phyloP scores from a whole-genome alignment of 2,113 vertebrate genomes.

The Glaucidium brasilianum region DNA sequence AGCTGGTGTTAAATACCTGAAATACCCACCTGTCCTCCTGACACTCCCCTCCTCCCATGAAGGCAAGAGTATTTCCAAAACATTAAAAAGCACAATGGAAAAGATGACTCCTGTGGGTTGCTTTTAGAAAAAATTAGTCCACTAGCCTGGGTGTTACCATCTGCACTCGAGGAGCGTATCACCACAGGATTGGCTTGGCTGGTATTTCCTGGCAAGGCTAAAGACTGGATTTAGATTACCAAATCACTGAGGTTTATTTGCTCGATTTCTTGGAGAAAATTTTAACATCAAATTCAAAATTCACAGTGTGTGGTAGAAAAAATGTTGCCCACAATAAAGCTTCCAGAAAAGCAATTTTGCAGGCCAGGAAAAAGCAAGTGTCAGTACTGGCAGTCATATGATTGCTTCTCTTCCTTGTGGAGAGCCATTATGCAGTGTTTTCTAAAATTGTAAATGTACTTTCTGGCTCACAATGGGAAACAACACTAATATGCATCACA shows the following conservation, averaged over 20 bases:
- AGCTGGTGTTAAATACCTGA: background rate
- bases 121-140: background rate
- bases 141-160: background rate
- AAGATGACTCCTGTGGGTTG: background rate
- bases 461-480: conserved; percentile 36
- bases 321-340: background rate
- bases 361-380: background rate
- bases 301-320: background rate
- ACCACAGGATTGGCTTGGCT: background rate
- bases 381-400: background rate
- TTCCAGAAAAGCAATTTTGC: background rate
- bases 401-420: background rate
- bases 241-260: background rate
- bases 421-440: conserved; percentile 31
- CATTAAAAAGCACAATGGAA: background rate
- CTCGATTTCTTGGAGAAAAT: background rate
- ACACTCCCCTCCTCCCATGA: background rate
- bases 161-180: background rate
- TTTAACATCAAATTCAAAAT: background rate
- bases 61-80: background rate
- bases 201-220: background rate
- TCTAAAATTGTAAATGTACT: conserved; percentile 41
- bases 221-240: background rate
- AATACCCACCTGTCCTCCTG: background rate
- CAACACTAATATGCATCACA: conserved; percentile 43